Evolutionary conservation across 1,140 invertebrate genomes (phyloP).

Genomic region (Tigriopus japonicus): DNA sequence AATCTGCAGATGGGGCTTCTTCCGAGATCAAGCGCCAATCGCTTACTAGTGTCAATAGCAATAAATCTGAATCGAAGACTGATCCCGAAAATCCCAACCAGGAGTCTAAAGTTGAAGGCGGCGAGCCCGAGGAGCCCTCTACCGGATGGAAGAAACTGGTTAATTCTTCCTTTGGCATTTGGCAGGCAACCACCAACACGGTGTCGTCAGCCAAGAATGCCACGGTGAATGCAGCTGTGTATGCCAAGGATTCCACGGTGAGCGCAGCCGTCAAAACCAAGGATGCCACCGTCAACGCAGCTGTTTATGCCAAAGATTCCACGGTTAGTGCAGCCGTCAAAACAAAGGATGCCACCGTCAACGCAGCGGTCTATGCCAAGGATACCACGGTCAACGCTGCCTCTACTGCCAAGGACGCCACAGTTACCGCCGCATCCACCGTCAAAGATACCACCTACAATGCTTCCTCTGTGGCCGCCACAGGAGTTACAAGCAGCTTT

Average conservation of each 20-base stretch:
- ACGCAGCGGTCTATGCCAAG: not conserved
- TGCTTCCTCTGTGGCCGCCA: not conserved
- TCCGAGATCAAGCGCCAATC: no score
- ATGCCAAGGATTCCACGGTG: not conserved
- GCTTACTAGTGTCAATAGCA: not conserved
- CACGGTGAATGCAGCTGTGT: not conserved
- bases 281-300: not conserved
- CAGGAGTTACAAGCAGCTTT: not conserved
- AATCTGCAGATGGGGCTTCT: no score
- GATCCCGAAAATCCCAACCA: not conserved
- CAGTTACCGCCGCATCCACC: not conserved
- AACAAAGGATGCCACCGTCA: not conserved
- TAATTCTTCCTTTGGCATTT: not conserved
- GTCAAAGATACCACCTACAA: not conserved
- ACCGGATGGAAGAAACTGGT: not conserved
- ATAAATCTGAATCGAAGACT: not conserved
- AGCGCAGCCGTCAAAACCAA: not conserved
- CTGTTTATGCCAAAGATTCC: not conserved
- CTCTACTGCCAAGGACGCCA: not conserved
- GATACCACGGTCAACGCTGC: not conserved
- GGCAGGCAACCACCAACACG: not conserved
- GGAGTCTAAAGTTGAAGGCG: not conserved
- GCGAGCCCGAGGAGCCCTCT: not conserved
- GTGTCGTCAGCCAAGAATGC: not conserved
- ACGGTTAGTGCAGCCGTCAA: not conserved